phyloP scores from a whole-genome alignment of 2,888 invertebrate genomes.

The Crossocerus cetratus region DNA sequence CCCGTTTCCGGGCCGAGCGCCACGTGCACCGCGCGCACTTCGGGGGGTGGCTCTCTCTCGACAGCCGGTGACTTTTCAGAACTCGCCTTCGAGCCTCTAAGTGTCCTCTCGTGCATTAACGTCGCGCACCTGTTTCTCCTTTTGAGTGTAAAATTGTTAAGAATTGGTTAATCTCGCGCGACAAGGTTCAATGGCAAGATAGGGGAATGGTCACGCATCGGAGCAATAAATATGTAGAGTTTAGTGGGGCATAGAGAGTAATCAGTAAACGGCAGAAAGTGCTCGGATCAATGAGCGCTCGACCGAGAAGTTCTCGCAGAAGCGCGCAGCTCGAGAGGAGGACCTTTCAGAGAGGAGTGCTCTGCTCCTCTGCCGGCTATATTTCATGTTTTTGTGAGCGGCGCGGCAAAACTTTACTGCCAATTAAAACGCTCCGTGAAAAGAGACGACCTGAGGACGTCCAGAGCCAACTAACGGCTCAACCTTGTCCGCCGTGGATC shows the following conservation, averaged over 20 bases:
- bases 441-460: neutral
- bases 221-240: too few relatives aligned
- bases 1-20: neutral
- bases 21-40: neutral
- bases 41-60: neutral
- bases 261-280: too few relatives aligned
- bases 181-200: too few relatives aligned
- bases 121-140: conserved; percentile 70
- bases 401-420: conserved; percentile 68
- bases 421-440: conserved; percentile 68
- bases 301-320: neutral
- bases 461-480: neutral
- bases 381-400: conserved; percentile 70
- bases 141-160: too few relatives aligned
- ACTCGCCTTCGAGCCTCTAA: too few relatives aligned
- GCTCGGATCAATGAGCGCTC: too few relatives aligned
- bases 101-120: conserved; percentile 56
- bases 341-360: conserved; percentile 25
- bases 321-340: neutral
- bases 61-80: conserved; percentile 26
- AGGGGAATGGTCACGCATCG: too few relatives aligned
- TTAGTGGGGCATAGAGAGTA: too few relatives aligned
- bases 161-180: too few relatives aligned
- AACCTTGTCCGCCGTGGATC: neutral
- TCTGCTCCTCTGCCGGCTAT: conserved; percentile 60